These are phyloP conservation scores for Drosophila niveifrons DNA, from an alignment of 2,888 invertebrate genomes.

Conservation along the genomic window DNA sequence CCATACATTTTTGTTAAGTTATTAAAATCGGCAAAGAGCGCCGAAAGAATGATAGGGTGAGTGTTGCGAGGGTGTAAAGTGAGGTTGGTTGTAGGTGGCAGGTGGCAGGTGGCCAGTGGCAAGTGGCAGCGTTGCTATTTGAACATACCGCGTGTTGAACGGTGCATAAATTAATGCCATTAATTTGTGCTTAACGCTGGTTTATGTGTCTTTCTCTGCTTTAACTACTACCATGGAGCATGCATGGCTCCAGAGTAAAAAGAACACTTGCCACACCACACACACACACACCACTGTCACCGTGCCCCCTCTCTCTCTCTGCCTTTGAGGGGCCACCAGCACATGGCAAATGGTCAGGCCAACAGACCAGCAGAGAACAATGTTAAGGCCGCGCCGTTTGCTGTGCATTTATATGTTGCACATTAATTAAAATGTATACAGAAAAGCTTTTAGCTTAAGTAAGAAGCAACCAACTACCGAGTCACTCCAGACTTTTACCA, in stretches of 20 bases:
- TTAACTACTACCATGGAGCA: constrained; percentile 64
- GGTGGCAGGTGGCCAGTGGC: background rate
- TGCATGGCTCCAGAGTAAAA: constrained; percentile 43
- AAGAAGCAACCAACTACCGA: constrained; percentile 67
- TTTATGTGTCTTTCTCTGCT: constrained; percentile 71
- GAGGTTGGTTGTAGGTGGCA: background rate
- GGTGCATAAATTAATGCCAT: constrained; percentile 77
- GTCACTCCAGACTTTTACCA: constrained; percentile 40
- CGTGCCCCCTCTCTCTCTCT: background rate
- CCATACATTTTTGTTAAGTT: constrained; percentile 78
- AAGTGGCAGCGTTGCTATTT: constrained; percentile 3
- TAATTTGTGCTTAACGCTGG: constrained; percentile 77
- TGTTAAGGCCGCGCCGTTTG: constrained; percentile 55
- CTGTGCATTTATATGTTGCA: constrained; percentile 80
- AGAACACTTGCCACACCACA: constrained; percentile 5
- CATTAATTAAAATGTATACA: constrained; percentile 80
- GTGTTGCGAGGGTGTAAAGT: constrained; percentile 4
- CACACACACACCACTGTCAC: background rate
- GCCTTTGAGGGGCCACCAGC: background rate
- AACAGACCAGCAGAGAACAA: constrained; percentile 32
- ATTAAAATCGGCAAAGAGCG: constrained; percentile 64
- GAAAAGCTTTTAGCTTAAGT: constrained; percentile 81
- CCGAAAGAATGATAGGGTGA: background rate
- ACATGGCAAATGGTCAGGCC: constrained; percentile 44
- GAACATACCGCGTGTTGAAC: constrained; percentile 17